Percentiles rank a stretch among this genome's conserved stretches.
These are phyloP conservation scores for Prionace glauca DNA, from an alignment of 2,797 vertebrate genomes.

Conservation along the genomic window DNA sequence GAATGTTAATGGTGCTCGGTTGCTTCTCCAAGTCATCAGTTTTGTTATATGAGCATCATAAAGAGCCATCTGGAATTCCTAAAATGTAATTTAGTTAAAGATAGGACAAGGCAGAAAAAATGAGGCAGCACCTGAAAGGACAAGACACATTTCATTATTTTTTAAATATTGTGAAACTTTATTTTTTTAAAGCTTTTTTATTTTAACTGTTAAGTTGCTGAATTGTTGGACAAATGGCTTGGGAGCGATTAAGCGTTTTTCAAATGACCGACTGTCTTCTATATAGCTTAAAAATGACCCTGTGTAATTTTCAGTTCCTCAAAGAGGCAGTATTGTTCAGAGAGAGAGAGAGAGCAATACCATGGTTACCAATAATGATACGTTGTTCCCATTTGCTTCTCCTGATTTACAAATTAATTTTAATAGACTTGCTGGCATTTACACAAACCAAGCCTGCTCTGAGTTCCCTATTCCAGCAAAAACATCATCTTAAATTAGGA, in stretches of 20 bases:
- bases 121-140: conserved; percentile 16
- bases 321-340: background rate
- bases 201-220: background rate
- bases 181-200: background rate
- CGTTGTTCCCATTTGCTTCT: background rate
- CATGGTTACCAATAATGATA: background rate
- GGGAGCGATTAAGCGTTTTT: background rate
- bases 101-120: conserved; percentile 1
- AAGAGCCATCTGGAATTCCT: conserved; percentile 38
- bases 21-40: conserved; percentile 34
- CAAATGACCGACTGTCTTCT: background rate
- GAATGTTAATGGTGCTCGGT: conserved; percentile 24
- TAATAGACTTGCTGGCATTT: background rate
- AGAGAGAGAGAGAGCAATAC: background rate
- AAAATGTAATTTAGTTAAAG: conserved; percentile 28
- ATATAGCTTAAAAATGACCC: background rate
- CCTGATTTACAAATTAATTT: background rate
- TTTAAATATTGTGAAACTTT: background rate
- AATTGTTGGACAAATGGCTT: background rate
- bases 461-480: background rate
- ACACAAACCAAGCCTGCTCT: background rate
- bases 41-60: conserved; percentile 26
- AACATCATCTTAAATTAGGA: background rate
- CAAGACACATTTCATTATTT: background rate
- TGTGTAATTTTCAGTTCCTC: background rate